These are phyloP conservation scores for Cochlearius cochlearius DNA, from an alignment of 2,113 vertebrate genomes.

Conservation along the genomic window DNA sequence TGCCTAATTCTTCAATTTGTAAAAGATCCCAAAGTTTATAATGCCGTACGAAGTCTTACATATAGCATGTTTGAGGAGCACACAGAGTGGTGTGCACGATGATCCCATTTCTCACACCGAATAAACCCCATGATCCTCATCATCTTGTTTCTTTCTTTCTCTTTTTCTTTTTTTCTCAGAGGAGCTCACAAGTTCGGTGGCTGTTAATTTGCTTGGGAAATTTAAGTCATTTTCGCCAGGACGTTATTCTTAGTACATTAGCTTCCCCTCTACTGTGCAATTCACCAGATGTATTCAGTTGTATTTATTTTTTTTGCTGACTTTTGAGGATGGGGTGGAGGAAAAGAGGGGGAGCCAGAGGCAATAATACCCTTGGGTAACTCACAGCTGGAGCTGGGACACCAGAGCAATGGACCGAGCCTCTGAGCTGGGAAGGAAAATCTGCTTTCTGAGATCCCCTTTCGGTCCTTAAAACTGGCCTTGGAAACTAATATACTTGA, in stretches of 20 bases:
- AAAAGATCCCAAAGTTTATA: background rate
- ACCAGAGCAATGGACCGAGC: background rate
- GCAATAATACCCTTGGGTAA: background rate
- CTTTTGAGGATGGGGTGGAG: background rate
- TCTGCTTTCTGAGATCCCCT: background rate
- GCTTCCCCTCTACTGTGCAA: background rate
- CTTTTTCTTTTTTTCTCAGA: background rate
- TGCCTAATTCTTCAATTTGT: background rate
- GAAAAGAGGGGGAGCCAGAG: background rate
- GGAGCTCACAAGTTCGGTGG: background rate
- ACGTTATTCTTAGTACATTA: background rate
- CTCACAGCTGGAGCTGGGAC: background rate
- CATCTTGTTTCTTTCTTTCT: background rate
- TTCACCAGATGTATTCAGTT: background rate
- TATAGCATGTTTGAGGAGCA: background rate
- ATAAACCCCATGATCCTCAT: background rate
- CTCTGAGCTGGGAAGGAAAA: background rate
- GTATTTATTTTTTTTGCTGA: background rate
- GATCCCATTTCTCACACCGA: background rate
- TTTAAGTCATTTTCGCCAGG: background rate
- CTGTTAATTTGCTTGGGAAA: background rate
- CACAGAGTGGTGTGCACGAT: background rate
- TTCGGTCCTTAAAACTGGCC: background rate
- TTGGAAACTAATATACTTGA: background rate
- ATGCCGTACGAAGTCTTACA: accelerated